Evolutionary conservation across 2,113 vertebrate genomes (phyloP).

Genomic region (Epinephelus lanceolatus): DNA sequence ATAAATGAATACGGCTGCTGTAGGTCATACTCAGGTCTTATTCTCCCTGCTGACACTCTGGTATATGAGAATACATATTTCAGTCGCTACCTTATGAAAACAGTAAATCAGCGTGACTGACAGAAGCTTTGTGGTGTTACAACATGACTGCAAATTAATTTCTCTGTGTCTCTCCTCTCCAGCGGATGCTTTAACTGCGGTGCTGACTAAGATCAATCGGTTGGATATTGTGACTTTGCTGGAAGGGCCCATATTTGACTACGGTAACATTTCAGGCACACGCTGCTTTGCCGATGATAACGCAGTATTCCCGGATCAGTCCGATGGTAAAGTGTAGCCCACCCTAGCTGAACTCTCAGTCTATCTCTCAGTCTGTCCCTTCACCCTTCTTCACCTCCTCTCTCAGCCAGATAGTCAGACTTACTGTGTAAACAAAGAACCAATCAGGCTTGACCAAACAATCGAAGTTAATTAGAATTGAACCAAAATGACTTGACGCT

Average conservation of each 20-base stretch:
- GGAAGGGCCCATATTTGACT: conserved; percentile 99
- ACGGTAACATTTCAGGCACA: conserved; percentile 99
- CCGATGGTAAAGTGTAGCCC: conserved; percentile 97
- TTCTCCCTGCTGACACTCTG: neutral
- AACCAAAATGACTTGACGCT: conserved; percentile 25
- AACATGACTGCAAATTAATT: neutral
- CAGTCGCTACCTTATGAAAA: neutral
- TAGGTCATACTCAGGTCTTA: neutral
- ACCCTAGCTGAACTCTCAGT: conserved; percentile 85
- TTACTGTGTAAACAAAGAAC: conserved; percentile 63
- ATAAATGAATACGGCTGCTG: neutral
- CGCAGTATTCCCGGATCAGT: conserved; percentile 95
- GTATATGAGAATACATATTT: neutral
- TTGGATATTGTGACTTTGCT: conserved; percentile 99
- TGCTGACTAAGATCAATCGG: conserved; percentile 99
- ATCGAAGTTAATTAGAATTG: neutral
- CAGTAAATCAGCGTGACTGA: neutral
- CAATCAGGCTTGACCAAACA: conserved; percentile 58
- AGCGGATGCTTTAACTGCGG: conserved; percentile 98
- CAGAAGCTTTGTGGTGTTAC: neutral
- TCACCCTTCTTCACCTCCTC: conserved; percentile 79
- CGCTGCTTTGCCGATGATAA: conserved; percentile 99
- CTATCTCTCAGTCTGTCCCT: conserved; percentile 82
- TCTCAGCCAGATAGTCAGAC: conserved; percentile 74
- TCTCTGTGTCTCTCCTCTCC: conserved; percentile 70